Evolutionary conservation across 2,113 vertebrate species (phyloP).

Genomic region (Hypanus sabinus): DNA sequence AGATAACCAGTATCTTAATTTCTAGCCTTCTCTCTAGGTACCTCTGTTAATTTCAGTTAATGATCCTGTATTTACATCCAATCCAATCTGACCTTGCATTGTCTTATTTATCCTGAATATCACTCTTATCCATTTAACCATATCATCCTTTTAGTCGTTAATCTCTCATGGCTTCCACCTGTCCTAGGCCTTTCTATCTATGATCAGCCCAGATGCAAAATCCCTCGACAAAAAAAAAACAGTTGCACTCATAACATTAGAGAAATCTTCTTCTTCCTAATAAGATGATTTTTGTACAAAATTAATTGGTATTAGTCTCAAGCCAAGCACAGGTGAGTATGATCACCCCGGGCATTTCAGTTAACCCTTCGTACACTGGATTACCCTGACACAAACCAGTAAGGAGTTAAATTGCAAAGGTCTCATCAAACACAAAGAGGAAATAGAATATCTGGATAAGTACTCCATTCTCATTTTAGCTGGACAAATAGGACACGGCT

Average conservation of each 20-base stretch:
- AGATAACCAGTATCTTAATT: too few relatives aligned
- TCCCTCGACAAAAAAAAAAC: not conserved
- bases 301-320: not conserved
- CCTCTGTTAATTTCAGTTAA: too few relatives aligned
- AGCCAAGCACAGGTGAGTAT: not conserved
- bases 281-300: not conserved
- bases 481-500: not conserved
- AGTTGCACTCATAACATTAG: not conserved
- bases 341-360: not conserved
- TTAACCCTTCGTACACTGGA: not conserved
- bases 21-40: too few relatives aligned
- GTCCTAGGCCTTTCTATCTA: too few relatives aligned
- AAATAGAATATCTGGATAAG: not conserved
- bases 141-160: too few relatives aligned
- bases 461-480: not conserved
- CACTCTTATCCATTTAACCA: too few relatives aligned
- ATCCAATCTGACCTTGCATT: too few relatives aligned
- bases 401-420: not conserved
- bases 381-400: not conserved
- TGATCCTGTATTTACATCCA: too few relatives aligned
- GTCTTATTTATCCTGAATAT: too few relatives aligned
- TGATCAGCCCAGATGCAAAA: not conserved
- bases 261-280: not conserved
- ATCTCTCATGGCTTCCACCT: too few relatives aligned
- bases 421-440: too few relatives aligned